Evolutionary conservation across 2,113 vertebrate species (phyloP).

Genomic region (Oreochromis niloticus): DNA sequence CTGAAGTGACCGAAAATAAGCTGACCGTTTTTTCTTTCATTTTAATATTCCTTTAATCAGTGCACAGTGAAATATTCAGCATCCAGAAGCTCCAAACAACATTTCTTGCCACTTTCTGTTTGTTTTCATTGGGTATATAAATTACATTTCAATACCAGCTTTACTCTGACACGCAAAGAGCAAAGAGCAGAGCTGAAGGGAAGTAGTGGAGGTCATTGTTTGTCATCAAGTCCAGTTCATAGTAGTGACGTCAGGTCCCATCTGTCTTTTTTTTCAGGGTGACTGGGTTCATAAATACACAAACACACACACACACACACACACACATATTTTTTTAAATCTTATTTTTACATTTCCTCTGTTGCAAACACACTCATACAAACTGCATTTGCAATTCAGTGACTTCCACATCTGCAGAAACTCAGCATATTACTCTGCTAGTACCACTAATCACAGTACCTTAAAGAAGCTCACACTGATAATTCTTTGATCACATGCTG

Average conservation of each 20-base stretch:
- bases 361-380: neutral
- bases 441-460: neutral
- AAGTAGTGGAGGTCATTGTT: constrained; percentile 38
- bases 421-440: neutral
- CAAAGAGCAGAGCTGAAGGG: constrained; percentile 33
- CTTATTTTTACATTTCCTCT: neutral
- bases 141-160: neutral
- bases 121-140: neutral
- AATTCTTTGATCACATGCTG: neutral
- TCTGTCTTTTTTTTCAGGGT: constrained; percentile 10
- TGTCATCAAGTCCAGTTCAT: constrained; percentile 39
- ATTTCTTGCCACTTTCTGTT: neutral
- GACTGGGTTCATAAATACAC: constrained; percentile 16
- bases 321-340: neutral
- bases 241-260: constrained; percentile 8
- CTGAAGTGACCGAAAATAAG: neutral
- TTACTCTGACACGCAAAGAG: neutral
- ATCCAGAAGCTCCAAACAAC: neutral
- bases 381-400: neutral
- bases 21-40: rapidly evolving
- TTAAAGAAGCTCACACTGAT: neutral
- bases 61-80: neutral
- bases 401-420: neutral
- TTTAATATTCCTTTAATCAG: neutral
- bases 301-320: neutral